A percentile compares a stretch with the other conserved stretches of the same genome.
These are phyloP conservation scores for Dione vanillae DNA, from an alignment of 2,888 invertebrate species.

Conservation along the genomic window DNA sequence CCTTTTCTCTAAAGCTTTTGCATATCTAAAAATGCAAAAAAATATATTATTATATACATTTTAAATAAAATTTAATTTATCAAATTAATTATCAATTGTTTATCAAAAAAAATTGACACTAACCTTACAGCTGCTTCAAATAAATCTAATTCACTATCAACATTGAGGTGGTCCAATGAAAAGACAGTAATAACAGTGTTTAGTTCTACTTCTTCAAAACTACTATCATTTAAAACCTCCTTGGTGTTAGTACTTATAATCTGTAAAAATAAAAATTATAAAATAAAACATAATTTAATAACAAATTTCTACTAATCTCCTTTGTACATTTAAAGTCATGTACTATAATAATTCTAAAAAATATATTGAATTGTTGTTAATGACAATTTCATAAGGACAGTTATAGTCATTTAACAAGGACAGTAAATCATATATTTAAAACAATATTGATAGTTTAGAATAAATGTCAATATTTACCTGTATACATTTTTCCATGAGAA, in stretches of 20 bases:
- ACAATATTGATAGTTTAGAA: too few species aligned
- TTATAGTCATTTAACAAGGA: too few species aligned
- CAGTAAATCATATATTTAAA: too few species aligned
- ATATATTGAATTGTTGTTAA: too few species aligned
- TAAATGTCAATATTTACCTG: slow-evolving; percentile 74
- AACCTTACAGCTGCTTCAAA: slow-evolving; percentile 88
- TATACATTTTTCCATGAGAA: slow-evolving; percentile 91
- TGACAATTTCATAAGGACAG: too few species aligned
- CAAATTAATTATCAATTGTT: neutral
- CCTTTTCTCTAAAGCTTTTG: slow-evolving; percentile 70
- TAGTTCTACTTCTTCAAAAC: slow-evolving; percentile 91
- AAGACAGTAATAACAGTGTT: slow-evolving; percentile 90
- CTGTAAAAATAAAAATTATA: slow-evolving; percentile 64
- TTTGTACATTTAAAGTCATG: too few species aligned
- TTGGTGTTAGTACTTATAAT: slow-evolving; percentile 91
- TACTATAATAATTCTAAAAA: too few species aligned
- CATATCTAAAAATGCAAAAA: slow-evolving; percentile 54
- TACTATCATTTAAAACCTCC: slow-evolving; percentile 89
- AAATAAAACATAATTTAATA: neutral
- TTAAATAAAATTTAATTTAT: too few species aligned
- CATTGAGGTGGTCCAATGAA: slow-evolving; percentile 88
- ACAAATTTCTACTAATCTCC: too few species aligned
- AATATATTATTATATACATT: neutral
- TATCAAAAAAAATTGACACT: neutral
- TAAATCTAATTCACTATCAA: slow-evolving; percentile 90